Base-by-base conservation (phyloP, 2,113 vertebrate genomes). In the rabbit (Oryctolagus cuniculus) region DNA sequence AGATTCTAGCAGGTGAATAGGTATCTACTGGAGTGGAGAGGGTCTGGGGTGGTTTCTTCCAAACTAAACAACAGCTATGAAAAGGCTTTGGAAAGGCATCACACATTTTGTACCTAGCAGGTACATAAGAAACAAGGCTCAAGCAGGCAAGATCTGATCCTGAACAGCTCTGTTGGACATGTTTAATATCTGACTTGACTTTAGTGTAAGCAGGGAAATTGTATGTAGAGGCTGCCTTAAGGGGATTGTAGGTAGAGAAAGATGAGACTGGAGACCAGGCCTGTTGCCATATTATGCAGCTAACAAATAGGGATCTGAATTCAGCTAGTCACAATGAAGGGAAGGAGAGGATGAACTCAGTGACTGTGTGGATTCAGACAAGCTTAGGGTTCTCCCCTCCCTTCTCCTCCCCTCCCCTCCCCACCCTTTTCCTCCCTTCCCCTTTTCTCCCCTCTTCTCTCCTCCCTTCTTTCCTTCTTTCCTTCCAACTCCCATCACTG, bases 1-100 rank as follows among this genome's bases (percentile, higher is more conserved):
- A 22, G 44, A 73, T 91, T 94, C 73, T 70, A 27, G 87, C 91
- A 95, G 36, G 55, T 31, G n/a, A 63, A n/a, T 78, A 53, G 38
- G 36, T n/a, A 16, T 86, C 85, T 67, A 69, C 31, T 34, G 44
- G 12, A 44, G 22, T 10, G 3, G 12, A 17, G 4, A 34, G 2
- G 22, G 31, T 66, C 44, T 89, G 31, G 3, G 4, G 8, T 87
- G n/a, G 11, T 77, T 91, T 72, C 17, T 89, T 91, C 85, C 74
- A 78, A 78, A 75, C 55, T 29, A 77, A 66, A 90, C 94, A 90
- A 85, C 4, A 85, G 53, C 29, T 84, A 25, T 49, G 70, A n/a
- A 61, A 74, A 72, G 63, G 29, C 1, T 9, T 49, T 58, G 38
- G 63, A 90, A 77, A 49, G 84, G 8, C 25, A 29, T 15, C 19